Percentiles rank a stretch among this genome's conserved stretches.
Evolutionary conservation across 2,797 vertebrate genomes (phyloP).

Genomic region (Antennarius maculatus): DNA sequence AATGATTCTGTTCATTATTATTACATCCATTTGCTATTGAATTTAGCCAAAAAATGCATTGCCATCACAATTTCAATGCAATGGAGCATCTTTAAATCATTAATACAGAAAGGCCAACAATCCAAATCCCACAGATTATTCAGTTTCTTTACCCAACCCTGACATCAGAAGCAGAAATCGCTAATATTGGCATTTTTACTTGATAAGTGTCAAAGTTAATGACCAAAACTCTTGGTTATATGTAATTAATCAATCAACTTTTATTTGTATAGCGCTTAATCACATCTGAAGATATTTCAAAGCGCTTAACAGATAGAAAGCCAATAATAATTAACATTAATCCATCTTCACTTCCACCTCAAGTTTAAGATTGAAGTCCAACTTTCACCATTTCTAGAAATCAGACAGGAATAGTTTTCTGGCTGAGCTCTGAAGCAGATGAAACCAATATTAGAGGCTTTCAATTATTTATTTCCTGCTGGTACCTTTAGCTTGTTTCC

Average conservation of each 20-base stretch:
- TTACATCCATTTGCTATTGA: not conserved
- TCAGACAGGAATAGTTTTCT: not conserved
- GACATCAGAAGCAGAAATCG: not conserved
- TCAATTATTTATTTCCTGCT: constrained; percentile 60
- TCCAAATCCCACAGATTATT: no score
- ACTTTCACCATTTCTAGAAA: not conserved
- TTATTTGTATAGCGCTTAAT: no score
- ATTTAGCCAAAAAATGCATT: not conserved
- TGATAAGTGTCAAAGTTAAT: not conserved
- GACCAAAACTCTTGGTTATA: not conserved
- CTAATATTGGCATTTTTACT: not conserved
- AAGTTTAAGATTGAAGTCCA: constrained; percentile 3
- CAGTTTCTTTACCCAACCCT: no score
- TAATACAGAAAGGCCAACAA: no score
- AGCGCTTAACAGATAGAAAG: no score
- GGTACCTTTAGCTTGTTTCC: constrained; percentile 73
- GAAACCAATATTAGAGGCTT: constrained; percentile 64
- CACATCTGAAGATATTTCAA: no score
- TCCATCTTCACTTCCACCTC: not conserved
- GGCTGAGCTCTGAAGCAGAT: constrained; percentile 42
- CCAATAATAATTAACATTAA: no score
- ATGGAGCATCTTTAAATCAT: not conserved
- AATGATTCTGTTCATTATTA: not conserved
- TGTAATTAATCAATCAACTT: not conserved
- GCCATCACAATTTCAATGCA: not conserved